Conservation (phyloP, 1,140 invertebrate species). For the Lysiphlebus fabarum region DNA sequence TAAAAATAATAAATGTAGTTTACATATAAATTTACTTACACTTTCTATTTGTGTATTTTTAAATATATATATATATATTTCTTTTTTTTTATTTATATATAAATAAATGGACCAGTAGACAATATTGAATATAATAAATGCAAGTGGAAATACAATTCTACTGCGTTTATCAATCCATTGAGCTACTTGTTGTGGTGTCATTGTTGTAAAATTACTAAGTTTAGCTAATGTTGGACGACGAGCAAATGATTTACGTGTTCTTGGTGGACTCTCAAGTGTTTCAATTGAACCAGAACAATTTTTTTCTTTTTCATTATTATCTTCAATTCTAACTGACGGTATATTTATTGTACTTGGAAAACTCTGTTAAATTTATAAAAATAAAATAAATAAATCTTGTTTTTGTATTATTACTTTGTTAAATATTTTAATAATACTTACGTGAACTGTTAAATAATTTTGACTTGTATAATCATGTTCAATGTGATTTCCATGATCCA, state of each 20-base stretch:
- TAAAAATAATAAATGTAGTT: too few species aligned
- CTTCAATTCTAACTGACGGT: conserved; percentile 64
- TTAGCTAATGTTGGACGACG: conserved; percentile 46
- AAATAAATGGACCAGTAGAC: conserved; percentile 84
- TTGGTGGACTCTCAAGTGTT: conserved; percentile 45
- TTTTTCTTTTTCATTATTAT: conserved; percentile 56
- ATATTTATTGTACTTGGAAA: conserved; percentile 63
- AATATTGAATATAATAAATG: conserved; percentile 78
- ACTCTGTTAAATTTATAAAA: conserved; percentile 54
- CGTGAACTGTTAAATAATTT: conserved; percentile 74
- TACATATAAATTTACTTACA: too few species aligned
- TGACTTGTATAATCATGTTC: conserved; percentile 49
- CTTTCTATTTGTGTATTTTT: too few species aligned
- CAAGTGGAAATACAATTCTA: conserved; percentile 71
- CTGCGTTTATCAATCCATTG: conserved; percentile 82
- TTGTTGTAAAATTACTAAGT: conserved; percentile 67
- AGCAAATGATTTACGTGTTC: conserved; percentile 45
- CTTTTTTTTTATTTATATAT: conserved; percentile 44
- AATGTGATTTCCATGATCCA: conserved; percentile 57
- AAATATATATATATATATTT: not conserved
- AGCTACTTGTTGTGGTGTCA: conserved; percentile 82
- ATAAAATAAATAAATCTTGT: not conserved
- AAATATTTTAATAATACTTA: conserved; percentile 48
- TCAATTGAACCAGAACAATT: conserved; percentile 44
- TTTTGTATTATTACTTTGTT: not conserved